A percentile compares a stretch with the other conserved stretches of the same genome.
Conservation (phyloP, 2,797 vertebrate species). For the Rhabdophis nuchalis region DNA sequence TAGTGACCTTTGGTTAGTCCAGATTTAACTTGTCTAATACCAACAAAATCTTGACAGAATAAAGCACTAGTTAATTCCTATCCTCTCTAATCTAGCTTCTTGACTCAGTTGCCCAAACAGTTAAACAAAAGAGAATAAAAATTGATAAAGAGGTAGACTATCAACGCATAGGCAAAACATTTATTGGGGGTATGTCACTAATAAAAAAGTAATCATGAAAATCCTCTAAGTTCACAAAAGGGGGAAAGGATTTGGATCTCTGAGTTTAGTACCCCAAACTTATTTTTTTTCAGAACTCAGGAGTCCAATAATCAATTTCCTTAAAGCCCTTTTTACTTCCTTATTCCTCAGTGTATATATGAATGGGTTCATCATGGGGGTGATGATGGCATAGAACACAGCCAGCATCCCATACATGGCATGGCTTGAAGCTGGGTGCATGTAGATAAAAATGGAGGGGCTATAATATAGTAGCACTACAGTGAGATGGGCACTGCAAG, state of each 20-base stretch:
- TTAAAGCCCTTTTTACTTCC: conserved; percentile 50
- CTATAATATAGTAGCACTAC: conserved; percentile 46
- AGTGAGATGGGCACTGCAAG: conserved; percentile 45
- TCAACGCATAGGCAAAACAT: background rate
- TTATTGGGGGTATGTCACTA: background rate
- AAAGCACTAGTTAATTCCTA: background rate
- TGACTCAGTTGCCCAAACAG: background rate
- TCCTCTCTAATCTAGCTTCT: background rate
- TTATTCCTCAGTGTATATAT: conserved; percentile 59
- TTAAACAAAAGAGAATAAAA: background rate
- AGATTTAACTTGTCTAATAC: no score
- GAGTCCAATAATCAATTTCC: background rate
- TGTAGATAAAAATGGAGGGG: conserved; percentile 49
- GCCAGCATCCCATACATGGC: conserved; percentile 43
- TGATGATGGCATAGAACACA: conserved; percentile 49
- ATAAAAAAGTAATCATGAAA: background rate
- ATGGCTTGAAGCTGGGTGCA: conserved; percentile 41
- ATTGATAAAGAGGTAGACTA: background rate
- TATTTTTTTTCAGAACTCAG: background rate
- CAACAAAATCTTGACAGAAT: background rate
- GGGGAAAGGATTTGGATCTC: background rate
- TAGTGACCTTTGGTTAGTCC: background rate
- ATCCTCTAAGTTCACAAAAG: background rate
- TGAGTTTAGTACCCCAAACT: background rate
- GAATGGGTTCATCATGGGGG: conserved; percentile 55